These are phyloP conservation scores for human (Homo sapiens) DNA, from an alignment of 2,113 vertebrate genomes.

Conservation along the genomic window GRCh38 chr1:17964501-17965000, in stretches of 20 bases:
- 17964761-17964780: accelerated
- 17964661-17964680: neutral
- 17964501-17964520: too few relatives aligned
- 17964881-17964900: too few relatives aligned
- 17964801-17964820: neutral
- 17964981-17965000: too few relatives aligned
- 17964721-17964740: neutral
- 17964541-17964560: neutral
- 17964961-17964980: too few relatives aligned
- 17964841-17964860: too few relatives aligned
- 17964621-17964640: accelerated
- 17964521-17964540: neutral
- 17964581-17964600: neutral
- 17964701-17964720: neutral
- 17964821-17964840: neutral
- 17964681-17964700: neutral
- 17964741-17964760: accelerated
- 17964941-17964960: too few relatives aligned
- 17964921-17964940: too few relatives aligned
- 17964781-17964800: neutral
- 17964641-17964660: neutral
- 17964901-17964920: too few relatives aligned
- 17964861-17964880: too few relatives aligned
- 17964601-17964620: neutral
- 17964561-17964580: neutral